These are phyloP conservation scores for Mactra quadrangularis DNA, from an alignment of 1,140 invertebrate species.

Conservation along the genomic window DNA sequence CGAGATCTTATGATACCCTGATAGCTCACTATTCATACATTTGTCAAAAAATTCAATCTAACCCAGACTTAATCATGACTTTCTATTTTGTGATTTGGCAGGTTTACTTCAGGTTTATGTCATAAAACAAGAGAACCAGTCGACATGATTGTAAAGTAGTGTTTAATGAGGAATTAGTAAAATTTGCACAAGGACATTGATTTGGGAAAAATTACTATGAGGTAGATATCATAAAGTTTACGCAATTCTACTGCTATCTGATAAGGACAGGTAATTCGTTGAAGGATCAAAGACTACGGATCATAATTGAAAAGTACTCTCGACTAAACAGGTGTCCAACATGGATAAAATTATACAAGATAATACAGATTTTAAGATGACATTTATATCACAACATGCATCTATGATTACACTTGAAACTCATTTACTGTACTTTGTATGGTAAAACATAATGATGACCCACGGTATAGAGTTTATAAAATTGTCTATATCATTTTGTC, in stretches of 20 bases:
- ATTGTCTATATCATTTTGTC: too few relatives aligned
- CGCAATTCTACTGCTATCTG: conserved; percentile 40
- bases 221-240: conserved; percentile 58
- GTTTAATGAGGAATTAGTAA: conserved; percentile 56
- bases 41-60: conserved; percentile 63
- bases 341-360: conserved; percentile 3
- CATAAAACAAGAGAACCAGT: conserved; percentile 56
- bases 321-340: conserved; percentile 43
- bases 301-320: conserved; percentile 58
- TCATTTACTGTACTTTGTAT: too few relatives aligned
- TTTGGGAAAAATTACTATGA: conserved; percentile 60
- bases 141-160: conserved; percentile 40
- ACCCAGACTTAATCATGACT: conserved; percentile 59
- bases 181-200: conserved; percentile 60
- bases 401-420: too few relatives aligned
- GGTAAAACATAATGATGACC: too few relatives aligned
- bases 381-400: too few relatives aligned
- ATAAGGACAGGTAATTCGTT: conserved; percentile 45
- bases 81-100: conserved; percentile 62
- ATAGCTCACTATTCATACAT: conserved; percentile 50
- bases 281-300: conserved; percentile 58
- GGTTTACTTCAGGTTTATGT: conserved; percentile 56
- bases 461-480: too few relatives aligned
- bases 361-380: too few relatives aligned
- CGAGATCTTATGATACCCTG: conserved; percentile 56